A percentile compares a stretch with the other conserved stretches of the same genome.
phyloP scores from a whole-genome alignment of 1,140 invertebrate species.

The Coptotermes formosanus region DNA sequence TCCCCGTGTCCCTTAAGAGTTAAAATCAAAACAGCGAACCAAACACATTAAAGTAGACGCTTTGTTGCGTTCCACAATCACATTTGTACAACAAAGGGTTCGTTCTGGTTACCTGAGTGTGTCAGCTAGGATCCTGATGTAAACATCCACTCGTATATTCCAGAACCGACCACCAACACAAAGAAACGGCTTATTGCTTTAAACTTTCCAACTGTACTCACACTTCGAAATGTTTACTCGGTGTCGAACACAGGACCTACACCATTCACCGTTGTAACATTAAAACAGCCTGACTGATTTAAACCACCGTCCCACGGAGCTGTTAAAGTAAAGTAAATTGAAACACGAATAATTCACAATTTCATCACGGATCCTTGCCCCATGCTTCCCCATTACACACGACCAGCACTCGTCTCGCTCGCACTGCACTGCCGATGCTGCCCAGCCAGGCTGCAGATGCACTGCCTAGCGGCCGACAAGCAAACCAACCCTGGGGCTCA shows the following conservation, averaged over 20 bases:
- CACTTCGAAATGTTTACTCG: not conserved
- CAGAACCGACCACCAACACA: not conserved
- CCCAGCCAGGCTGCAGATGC: not conserved
- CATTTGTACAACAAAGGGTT: too few relatives aligned
- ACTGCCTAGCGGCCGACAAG: slow-evolving; percentile 7
- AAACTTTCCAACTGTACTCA: not conserved
- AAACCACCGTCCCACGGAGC: not conserved
- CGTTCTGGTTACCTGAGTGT: too few relatives aligned
- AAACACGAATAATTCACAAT: slow-evolving; percentile 1
- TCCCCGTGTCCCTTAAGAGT: too few relatives aligned
- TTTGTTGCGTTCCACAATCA: too few relatives aligned
- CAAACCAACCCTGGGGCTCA: slow-evolving; percentile 7
- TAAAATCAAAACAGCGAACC: too few relatives aligned
- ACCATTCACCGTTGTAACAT: not conserved
- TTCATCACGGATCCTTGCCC: not conserved
- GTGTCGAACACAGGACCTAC: not conserved
- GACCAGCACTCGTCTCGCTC: not conserved
- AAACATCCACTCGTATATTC: not conserved
- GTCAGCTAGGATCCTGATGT: not conserved
- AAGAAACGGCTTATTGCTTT: not conserved
- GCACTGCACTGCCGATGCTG: not conserved
- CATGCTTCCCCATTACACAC: not conserved
- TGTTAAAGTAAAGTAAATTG: not conserved
- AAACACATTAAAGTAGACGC: too few relatives aligned
- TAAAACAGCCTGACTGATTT: not conserved